Evolutionary conservation across 2,888 invertebrate species (phyloP).

Genomic region (Phasia obesa): DNA sequence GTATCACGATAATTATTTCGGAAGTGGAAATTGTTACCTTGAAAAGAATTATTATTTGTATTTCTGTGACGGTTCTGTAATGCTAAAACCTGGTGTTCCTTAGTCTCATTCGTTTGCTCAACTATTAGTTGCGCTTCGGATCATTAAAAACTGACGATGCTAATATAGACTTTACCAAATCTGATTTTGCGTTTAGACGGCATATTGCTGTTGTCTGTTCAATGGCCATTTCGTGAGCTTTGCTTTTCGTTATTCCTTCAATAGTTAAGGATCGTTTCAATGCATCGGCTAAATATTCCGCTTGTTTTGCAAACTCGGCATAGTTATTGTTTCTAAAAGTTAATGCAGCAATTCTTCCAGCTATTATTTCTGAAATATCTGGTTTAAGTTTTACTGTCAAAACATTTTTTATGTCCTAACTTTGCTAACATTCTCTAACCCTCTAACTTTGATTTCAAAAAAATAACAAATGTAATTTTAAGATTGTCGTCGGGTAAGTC

Average conservation of each 20-base stretch:
- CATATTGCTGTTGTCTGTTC: constrained; percentile 32
- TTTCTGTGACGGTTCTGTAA: too few species aligned
- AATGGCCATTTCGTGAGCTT: constrained; percentile 41
- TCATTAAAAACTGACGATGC: too few species aligned
- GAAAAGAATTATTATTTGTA: too few species aligned
- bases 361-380: constrained; percentile 24
- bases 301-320: constrained; percentile 31
- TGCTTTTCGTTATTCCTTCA: not conserved
- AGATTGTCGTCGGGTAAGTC: not conserved
- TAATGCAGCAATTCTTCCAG: constrained; percentile 17
- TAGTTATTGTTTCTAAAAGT: constrained; percentile 24
- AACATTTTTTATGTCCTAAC: constrained; percentile 5
- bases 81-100: constrained; percentile 27
- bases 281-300: too few species aligned
- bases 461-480: not conserved
- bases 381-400: constrained; percentile 8
- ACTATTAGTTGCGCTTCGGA: too few species aligned
- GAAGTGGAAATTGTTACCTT: too few species aligned
- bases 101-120: constrained; percentile 26
- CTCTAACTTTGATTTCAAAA: not conserved
- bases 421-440: too few species aligned
- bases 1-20: not conserved
- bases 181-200: constrained; percentile 29
- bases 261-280: constrained; percentile 26
- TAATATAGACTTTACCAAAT: constrained; percentile 25